Evolutionary conservation across 2,113 vertebrate genomes (phyloP), one percentile per base, ranked within the genome.

Genomic region (Tiliqua scincoides): DNA sequence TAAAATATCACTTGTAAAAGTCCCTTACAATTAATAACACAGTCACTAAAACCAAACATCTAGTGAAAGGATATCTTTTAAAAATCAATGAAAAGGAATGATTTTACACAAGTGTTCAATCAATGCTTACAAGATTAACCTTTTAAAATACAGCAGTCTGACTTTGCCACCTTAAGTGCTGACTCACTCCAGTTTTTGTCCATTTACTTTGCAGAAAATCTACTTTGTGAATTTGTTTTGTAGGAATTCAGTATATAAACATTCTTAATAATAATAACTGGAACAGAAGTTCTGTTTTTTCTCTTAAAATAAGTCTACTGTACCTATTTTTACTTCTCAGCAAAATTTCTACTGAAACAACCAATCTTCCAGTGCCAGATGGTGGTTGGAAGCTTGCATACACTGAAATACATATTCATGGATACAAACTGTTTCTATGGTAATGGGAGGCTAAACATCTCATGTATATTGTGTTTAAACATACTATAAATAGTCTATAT

Each of bases 361-460:
- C 89, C 89, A 93, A 95, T 76, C n/a, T 91, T 82, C 79, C 68
- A 90, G 32, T 93, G 89, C 89, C 87, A 88, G 90, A 92, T 94
- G 86, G 91, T 91, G 80, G 89, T 93, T 78, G 67, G 79, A 92
- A 91, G 32, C 74, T 89, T 91, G n/a, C 20, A 74, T 84, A 90
- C n/a, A 30, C 88, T 92, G 91, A 94, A 87, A 91, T 84, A 82
- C 73, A 63, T 68, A 83, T 92, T 91, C 57, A 91, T 80, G 83
- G 88, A 92, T 95, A 90, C 71, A 71, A 95, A 93, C 68, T 77
- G 3, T 96, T 94, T 57, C 94, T 89, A 91, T 93, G 93, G 92
- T 89, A 89, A 95, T 94, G 86, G 83, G 87, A 94, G 87, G 91
- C 88, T 90, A 87, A 84, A 84, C 79, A 86, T 85, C 82, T 95